These are phyloP conservation scores for Henicopernis longicauda DNA, from an alignment of 2,113 vertebrate species.

Conservation along the genomic window DNA sequence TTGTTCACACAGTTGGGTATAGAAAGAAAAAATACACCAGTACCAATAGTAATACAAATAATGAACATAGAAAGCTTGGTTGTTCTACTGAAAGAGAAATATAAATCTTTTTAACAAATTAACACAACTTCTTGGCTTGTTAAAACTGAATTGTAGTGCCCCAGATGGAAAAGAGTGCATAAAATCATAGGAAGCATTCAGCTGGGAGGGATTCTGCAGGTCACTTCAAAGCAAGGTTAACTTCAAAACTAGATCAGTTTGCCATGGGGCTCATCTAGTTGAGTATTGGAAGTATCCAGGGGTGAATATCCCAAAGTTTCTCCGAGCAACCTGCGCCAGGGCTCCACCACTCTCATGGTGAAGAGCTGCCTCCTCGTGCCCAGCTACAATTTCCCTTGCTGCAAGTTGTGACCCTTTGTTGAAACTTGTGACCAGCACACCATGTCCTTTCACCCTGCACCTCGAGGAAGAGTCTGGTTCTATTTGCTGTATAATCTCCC, in stretches of 20 bases:
- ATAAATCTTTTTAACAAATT: neutral
- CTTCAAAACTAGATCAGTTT: neutral
- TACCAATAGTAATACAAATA: neutral
- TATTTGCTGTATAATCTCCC: neutral
- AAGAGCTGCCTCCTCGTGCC: neutral
- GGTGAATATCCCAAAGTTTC: neutral
- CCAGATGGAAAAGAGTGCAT: neutral
- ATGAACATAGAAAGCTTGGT: neutral
- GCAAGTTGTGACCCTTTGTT: neutral
- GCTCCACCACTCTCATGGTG: neutral
- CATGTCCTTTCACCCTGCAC: rapidly evolving
- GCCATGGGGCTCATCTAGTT: neutral
- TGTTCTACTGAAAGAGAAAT: neutral
- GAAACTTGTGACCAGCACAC: neutral
- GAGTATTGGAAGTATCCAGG: neutral
- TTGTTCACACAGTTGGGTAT: neutral
- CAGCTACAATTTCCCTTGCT: neutral
- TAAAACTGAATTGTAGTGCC: neutral
- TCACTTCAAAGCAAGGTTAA: neutral
- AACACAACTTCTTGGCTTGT: neutral
- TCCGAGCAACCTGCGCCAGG: neutral
- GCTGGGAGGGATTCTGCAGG: neutral
- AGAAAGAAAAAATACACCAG: neutral
- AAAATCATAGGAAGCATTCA: neutral
- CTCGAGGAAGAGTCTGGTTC: neutral